Percentiles rank a stretch among this genome's conserved stretches.
phyloP scores from a whole-genome alignment of 2,113 vertebrate species.

The Pygoscelis adeliae region DNA sequence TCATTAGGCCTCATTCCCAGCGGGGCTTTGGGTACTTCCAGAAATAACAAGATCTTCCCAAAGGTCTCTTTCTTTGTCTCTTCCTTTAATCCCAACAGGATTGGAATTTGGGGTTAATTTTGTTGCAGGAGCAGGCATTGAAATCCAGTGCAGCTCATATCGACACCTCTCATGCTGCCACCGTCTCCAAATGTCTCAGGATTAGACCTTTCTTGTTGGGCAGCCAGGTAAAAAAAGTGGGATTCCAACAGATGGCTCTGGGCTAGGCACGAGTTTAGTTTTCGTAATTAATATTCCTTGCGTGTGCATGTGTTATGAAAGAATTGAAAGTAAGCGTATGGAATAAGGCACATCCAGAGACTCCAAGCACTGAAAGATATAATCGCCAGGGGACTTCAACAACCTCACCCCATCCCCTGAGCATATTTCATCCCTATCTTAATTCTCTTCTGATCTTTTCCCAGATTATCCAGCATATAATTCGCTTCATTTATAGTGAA shows the following conservation, averaged over 20 bases:
- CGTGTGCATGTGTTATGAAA: not conserved
- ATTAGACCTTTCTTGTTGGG: conserved; percentile 38
- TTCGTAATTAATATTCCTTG: conserved; percentile 42
- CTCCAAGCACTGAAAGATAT: not conserved
- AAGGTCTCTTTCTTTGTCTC: conserved; percentile 63
- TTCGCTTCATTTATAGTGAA: not conserved
- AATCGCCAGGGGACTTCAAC: not conserved
- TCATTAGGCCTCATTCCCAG: conserved; percentile 62
- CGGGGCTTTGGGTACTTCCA: conserved; percentile 61
- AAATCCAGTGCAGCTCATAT: conserved; percentile 4
- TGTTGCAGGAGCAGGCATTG: conserved; percentile 9
- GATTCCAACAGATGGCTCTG: conserved; percentile 28
- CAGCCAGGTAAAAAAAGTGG: conserved; percentile 28
- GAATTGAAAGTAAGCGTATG: not conserved
- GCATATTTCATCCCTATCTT: not conserved
- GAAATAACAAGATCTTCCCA: conserved; percentile 67
- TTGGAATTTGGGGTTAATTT: conserved; percentile 58
- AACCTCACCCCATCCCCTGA: not conserved
- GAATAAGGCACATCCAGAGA: not conserved
- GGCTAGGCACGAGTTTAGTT: not conserved
- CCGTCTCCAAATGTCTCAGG: not conserved
- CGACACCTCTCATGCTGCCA: conserved; percentile 32
- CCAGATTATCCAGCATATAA: not conserved
- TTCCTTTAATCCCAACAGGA: conserved; percentile 50
- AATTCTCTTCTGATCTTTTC: not conserved